A percentile compares a stretch with the other conserved stretches of the same genome.
Evolutionary conservation across 1,140 invertebrate species (phyloP).

Genomic region (Arctopsyche grandis): DNA sequence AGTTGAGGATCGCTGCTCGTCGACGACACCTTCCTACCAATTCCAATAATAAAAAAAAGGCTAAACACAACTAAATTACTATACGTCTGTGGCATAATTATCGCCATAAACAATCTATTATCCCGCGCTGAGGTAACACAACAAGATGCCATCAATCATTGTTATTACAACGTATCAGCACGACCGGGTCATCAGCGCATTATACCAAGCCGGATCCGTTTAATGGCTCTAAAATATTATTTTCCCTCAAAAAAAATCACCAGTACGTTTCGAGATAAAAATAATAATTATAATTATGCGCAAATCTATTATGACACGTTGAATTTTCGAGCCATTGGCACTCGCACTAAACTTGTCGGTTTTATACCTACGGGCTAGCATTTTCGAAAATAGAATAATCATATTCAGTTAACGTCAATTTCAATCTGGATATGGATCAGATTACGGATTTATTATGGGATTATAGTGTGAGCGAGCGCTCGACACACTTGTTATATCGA

Average conservation of each 20-base stretch:
- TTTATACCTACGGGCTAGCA: not conserved
- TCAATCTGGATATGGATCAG: not conserved
- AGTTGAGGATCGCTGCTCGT: not conserved
- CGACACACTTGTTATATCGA: too few relatives aligned
- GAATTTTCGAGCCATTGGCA: not conserved
- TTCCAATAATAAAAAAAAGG: not conserved
- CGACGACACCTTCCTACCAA: not conserved
- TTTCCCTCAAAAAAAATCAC: not conserved
- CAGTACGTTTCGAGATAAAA: not conserved
- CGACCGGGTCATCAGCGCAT: not conserved
- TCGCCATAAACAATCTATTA: slow-evolving; percentile 22
- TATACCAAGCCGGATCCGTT: not conserved
- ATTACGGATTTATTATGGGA: too few relatives aligned
- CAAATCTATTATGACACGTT: not conserved
- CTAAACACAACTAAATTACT: not conserved
- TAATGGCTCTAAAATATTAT: not conserved
- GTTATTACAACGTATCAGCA: slow-evolving; percentile 1
- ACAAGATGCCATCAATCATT: slow-evolving; percentile 4
- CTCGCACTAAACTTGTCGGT: not conserved
- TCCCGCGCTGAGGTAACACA: not conserved
- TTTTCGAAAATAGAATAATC: slow-evolving; percentile 14
- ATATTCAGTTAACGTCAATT: slow-evolving; percentile 7
- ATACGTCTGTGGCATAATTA: not conserved
- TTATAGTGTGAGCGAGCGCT: too few relatives aligned
- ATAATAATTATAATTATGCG: not conserved